Base-by-base conservation (phyloP, 2,797 vertebrate species). In the Cirrhinus molitorella region DNA sequence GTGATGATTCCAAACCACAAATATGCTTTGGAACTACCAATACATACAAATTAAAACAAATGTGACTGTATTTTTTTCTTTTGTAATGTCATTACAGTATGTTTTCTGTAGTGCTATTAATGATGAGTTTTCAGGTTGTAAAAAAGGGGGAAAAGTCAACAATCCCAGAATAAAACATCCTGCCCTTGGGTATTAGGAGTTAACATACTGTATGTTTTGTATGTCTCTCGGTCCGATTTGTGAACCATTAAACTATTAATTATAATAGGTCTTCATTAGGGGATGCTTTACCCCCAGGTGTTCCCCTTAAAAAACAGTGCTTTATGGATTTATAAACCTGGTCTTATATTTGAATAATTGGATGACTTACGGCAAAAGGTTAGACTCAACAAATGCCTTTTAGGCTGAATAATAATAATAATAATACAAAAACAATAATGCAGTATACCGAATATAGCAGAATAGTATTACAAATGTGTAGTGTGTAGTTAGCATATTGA, bases 111-210 rank as follows among this genome's bases (percentile, higher is more conserved):
- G 66, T 76, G 47, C n/a, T 7, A 28, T 57, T 90, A 93, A 92
- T 89, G 88, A 85, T 59, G 86, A 82, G 71, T 85, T 83, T 89
- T 86, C 61, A 89, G 74, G 8, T 68, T 53, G 19, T 53, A 17
- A 91, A 91, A 87, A 87, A 88, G 59, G 81, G 68, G 76, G 53
- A 87, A 87, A 85, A 65, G 73, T 68, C 47, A 85, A 87, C 43
- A 81, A 59, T 77, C 68, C 75, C 34, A 57, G 85, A 80, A 85
- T 85, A 88, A 88, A 91, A 83, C 66, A 83, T 91, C 74, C 88
- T 23, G 87, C 93, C 91, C 78, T 76, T 66, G 91, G 85, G 92
- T 90, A 88, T 83, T 85, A 87, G 92, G 89, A 91, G 83, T 86
- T 86, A 66, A 89, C 61, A 82, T 83, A 63, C 25, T 31, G 61